Conservation (phyloP, 1,140 invertebrate genomes). For the Aphelinus certus region DNA sequence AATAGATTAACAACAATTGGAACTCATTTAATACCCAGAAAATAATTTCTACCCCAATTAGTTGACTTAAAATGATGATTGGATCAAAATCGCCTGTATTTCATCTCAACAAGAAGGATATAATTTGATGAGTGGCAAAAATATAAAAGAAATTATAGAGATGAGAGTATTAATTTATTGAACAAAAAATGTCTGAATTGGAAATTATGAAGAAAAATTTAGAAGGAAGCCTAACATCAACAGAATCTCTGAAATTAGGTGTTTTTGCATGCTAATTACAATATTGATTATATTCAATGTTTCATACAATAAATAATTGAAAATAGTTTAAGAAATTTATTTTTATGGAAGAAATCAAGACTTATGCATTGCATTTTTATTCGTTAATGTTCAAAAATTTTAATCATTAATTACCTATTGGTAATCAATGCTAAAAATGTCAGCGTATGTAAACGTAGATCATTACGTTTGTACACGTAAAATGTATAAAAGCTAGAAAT, state of each 20-base stretch:
- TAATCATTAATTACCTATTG: conserved; percentile 31
- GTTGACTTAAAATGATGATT: no score
- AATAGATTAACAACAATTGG: no score
- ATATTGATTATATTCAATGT: conserved; percentile 21
- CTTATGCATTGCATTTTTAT: conserved; percentile 17
- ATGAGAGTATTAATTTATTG: neutral
- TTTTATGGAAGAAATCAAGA: neutral
- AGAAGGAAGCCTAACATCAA: neutral
- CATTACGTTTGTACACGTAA: conserved; percentile 20
- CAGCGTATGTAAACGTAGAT: conserved; percentile 21
- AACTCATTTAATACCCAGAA: no score
- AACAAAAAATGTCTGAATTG: neutral
- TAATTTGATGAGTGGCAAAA: conserved; percentile 1
- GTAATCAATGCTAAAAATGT: conserved; percentile 17
- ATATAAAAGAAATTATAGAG: conserved; percentile 1
- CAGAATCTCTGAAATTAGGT: conserved; percentile 10
- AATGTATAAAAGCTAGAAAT: conserved; percentile 31
- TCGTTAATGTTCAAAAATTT: conserved; percentile 31
- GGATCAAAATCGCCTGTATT: no score
- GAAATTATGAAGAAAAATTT: no score
- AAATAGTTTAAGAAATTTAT: conserved; percentile 8
- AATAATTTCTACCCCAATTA: no score
- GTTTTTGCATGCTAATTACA: conserved; percentile 14
- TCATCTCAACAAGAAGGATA: neutral
- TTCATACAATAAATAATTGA: neutral